Evolutionary conservation across 2,797 vertebrate genomes (phyloP), one percentile per base, ranked within the genome.

Genomic region (Clarias laeviceps): DNA sequence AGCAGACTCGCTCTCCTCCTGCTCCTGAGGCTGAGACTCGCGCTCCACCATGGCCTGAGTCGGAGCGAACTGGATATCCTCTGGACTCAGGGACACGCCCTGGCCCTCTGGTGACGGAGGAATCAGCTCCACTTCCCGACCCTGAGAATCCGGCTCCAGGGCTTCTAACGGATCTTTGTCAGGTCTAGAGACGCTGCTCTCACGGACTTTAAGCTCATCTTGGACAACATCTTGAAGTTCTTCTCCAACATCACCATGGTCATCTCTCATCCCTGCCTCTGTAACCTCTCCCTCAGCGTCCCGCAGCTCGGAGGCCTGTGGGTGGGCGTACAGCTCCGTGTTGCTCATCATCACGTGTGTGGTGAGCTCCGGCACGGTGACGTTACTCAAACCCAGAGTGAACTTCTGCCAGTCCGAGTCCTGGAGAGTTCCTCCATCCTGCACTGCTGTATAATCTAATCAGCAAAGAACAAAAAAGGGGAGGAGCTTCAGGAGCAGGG

Each of bases 251-350:
- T 22, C 18, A 40, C 22, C 59, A 29, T 24, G 32, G 22, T 65
- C 61, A 27, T 20, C 78, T 66, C 37, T 72, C 27, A 3, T 37
- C 34, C 82, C 72, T 2, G 4, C 20, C 18, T 64, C 32, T 3
- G 0, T 24, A 37, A 27, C 77, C 17, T 50, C 4, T 1, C 24
- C 57, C 15, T 80, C 66, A 0, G 79, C 24, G 66, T 82, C 82
- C 45, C 82, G 78, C 27, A 12, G 54, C 40, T 78, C 32, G 29
- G 37, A 85, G 90, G 29, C 69, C 45, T 64, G 86, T 0, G 91
- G 57, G 14, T 90, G 91, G 22, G 87, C 69, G 8, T 94, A 95
- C 27, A 95, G 92, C 12, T 93, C 91, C 0, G 94, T 95, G 89
- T 90, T 90, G 66, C 88, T 92, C 89, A 92, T 87, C 82, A 93